Conservation (phyloP, 92 coral and sea anemone genomes). For the Epizoanthus scotinus region DNA sequence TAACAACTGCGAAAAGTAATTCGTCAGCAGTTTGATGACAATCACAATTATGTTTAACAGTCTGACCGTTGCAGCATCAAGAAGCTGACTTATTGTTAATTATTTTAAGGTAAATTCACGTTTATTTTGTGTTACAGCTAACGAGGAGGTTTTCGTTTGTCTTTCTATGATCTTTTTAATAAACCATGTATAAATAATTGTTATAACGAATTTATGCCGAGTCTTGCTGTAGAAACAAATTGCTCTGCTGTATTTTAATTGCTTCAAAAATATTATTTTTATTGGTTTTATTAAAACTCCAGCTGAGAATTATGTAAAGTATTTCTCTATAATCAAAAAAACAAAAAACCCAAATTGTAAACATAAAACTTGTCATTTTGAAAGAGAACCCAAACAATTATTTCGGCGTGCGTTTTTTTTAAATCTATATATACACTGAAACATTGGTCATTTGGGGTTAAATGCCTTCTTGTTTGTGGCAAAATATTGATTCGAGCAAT, state of each 20-base stretch:
- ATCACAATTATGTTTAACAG: no score
- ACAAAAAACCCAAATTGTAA: constrained; percentile 15
- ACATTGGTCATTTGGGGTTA: background rate
- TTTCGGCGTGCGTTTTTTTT: background rate
- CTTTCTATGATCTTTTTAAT: background rate
- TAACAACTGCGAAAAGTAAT: no score
- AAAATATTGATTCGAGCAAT: background rate
- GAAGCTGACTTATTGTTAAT: background rate
- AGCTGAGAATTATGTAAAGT: constrained; percentile 22
- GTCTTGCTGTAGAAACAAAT: background rate
- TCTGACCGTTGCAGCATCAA: constrained; percentile 10
- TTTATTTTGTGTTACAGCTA: background rate
- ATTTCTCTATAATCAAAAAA: background rate
- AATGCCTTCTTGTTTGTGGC: no score
- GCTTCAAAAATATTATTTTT: constrained; percentile 7
- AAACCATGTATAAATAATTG: background rate
- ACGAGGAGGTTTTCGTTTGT: background rate
- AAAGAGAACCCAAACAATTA: background rate
- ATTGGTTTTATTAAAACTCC: constrained; percentile 25
- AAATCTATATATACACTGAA: background rate
- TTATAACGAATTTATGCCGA: background rate
- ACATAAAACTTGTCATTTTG: background rate
- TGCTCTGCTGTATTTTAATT: constrained; percentile 3
- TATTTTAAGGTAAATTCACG: background rate
- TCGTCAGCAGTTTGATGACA: no score